phyloP scores from a whole-genome alignment of 2,113 vertebrate genomes.

The Oryzias javanicus region DNA sequence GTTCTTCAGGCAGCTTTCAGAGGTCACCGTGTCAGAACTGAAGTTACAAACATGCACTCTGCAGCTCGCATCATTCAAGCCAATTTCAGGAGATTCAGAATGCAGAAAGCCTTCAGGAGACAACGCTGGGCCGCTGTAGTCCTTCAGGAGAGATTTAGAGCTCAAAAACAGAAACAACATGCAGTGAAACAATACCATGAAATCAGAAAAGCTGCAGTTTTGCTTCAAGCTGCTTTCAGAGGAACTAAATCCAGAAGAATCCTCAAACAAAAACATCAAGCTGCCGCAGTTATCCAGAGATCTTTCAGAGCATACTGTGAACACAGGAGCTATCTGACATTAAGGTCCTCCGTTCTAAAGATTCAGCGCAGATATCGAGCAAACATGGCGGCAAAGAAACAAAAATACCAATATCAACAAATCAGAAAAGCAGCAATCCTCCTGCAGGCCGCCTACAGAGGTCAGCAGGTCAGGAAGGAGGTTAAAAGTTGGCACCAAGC shows the following conservation, averaged over 20 bases:
- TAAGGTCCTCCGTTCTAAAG: slow-evolving; percentile 57
- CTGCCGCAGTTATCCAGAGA: slow-evolving; percentile 79
- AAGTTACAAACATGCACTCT: too few relatives aligned
- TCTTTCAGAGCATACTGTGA: slow-evolving; percentile 67
- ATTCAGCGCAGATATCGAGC: slow-evolving; percentile 79
- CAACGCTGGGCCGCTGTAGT: too few relatives aligned
- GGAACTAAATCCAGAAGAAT: slow-evolving; percentile 72
- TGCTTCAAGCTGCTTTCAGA: slow-evolving; percentile 27
- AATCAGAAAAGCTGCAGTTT: too few relatives aligned
- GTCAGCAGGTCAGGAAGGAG: slow-evolving; percentile 65
- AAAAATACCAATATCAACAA: slow-evolving; percentile 65
- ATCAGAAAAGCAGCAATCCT: slow-evolving; percentile 58
- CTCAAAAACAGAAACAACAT: too few relatives aligned
- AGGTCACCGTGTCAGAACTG: too few relatives aligned
- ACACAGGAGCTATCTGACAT: slow-evolving; percentile 56
- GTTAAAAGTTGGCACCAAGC: slow-evolving; percentile 70
- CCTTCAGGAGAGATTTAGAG: too few relatives aligned
- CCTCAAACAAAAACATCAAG: slow-evolving; percentile 46
- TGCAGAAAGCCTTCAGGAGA: too few relatives aligned
- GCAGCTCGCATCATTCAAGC: too few relatives aligned
- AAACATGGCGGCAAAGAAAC: slow-evolving; percentile 16
- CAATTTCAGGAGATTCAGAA: too few relatives aligned
- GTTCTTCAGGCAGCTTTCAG: too few relatives aligned
- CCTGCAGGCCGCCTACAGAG: slow-evolving; percentile 81
- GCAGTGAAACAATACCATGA: too few relatives aligned